Conservation (phyloP, 2,888 invertebrate species). For the Chirona hameri region DNA sequence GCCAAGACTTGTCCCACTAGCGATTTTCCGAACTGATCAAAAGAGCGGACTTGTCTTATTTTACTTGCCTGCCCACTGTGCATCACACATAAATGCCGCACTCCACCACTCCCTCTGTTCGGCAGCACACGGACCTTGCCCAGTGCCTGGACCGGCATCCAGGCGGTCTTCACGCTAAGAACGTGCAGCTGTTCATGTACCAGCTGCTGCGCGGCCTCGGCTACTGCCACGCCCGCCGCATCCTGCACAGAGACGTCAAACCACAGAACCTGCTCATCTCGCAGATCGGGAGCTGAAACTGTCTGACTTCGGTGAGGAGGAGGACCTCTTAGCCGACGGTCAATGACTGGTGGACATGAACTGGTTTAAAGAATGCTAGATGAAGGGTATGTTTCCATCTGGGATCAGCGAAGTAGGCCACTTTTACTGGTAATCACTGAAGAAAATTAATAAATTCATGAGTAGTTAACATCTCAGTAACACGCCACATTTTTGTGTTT, state of each 20-base stretch:
- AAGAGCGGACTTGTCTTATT: too few relatives aligned
- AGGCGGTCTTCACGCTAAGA: slow-evolving; percentile 88
- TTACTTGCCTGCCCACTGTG: too few relatives aligned
- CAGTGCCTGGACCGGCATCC: slow-evolving; percentile 97
- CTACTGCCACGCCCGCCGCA: too few relatives aligned
- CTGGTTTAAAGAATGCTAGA: too few relatives aligned
- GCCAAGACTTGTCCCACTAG: too few relatives aligned
- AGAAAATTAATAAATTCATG: too few relatives aligned
- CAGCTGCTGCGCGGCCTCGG: too few relatives aligned
- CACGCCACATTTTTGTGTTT: not conserved
- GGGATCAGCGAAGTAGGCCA: slow-evolving; percentile 3
- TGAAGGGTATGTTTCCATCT: not conserved
- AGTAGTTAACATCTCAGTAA: not conserved
- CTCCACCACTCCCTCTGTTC: too few relatives aligned
- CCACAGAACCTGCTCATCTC: slow-evolving; percentile 98
- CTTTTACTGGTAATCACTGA: too few relatives aligned
- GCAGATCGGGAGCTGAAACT: slow-evolving; percentile 95
- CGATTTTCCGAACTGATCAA: too few relatives aligned
- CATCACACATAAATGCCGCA: too few relatives aligned
- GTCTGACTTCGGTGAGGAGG: slow-evolving; percentile 76
- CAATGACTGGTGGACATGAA: not conserved
- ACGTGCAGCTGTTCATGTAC: too few relatives aligned
- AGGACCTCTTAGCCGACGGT: not conserved
- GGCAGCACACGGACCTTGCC: slow-evolving; percentile 93
- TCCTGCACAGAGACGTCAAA: slow-evolving; percentile 94